Percentiles rank a stretch among this genome's conserved stretches.
Conservation (phyloP, 2,113 vertebrate species). For the Fregetta grallaria region DNA sequence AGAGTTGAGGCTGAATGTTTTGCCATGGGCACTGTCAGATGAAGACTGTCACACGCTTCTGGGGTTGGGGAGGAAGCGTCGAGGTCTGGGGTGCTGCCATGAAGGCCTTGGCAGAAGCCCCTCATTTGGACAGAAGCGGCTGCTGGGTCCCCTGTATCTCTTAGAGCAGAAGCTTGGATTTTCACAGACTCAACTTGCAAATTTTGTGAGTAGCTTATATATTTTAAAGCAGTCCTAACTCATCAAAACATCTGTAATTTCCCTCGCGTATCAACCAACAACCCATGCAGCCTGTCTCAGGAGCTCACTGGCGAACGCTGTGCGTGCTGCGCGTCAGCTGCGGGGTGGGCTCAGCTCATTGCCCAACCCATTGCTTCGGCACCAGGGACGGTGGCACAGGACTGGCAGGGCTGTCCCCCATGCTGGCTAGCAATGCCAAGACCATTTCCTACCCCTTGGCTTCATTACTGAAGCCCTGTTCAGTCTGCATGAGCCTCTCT, state of each 20-base stretch:
- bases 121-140: background rate
- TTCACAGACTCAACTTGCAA: background rate
- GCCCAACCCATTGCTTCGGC: background rate
- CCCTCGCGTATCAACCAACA: rapidly evolving
- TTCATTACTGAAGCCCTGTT: background rate
- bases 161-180: background rate
- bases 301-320: background rate
- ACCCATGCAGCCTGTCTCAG: background rate
- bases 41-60: background rate
- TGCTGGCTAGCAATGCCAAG: background rate
- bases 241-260: background rate
- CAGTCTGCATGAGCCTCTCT: background rate
- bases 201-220: background rate
- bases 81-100: background rate
- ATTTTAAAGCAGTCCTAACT: background rate
- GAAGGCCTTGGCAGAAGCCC: background rate
- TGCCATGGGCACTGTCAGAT: background rate
- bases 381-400: background rate
- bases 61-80: background rate
- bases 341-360: background rate
- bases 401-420: background rate
- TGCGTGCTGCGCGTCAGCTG: background rate
- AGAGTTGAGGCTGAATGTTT: background rate
- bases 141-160: background rate
- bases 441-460: background rate